These are phyloP conservation scores for Cosmopolites sordidus DNA, from an alignment of 2,888 invertebrate genomes.

Conservation along the genomic window DNA sequence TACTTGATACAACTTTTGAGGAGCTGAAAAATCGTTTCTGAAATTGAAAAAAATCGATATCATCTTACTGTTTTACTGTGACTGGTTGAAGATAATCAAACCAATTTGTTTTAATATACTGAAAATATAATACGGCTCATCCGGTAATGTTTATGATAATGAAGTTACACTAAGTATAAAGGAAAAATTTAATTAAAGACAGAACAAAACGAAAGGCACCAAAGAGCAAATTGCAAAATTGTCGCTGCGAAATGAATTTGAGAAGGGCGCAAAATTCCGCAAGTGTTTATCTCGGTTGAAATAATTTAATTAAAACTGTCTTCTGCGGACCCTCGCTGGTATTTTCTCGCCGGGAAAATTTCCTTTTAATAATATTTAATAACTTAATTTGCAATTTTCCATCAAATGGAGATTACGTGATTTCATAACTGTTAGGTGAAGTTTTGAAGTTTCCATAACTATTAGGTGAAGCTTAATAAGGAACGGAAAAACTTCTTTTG, in stretches of 20 bases:
- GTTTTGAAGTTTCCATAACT: no score
- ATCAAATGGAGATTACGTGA: background rate
- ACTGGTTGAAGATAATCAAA: no score
- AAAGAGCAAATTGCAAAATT: background rate
- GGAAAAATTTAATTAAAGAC: constrained; percentile 8
- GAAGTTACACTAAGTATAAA: no score
- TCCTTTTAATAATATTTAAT: background rate
- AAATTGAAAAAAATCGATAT: no score
- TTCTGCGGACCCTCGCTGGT: background rate
- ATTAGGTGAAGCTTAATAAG: no score
- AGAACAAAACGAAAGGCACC: background rate
- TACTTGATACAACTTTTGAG: no score
- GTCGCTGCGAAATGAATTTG: constrained; percentile 10
- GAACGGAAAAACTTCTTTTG: no score
- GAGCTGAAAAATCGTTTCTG: no score
- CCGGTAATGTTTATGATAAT: no score
- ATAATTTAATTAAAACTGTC: constrained; percentile 10
- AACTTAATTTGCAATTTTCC: background rate
- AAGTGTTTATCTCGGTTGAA: constrained; percentile 15
- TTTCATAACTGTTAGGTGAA: background rate
- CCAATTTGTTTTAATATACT: no score
- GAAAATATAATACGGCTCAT: no score
- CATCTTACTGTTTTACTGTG: no score
- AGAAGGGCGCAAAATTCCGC: constrained; percentile 10
- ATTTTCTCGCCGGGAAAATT: background rate